Evolutionary conservation across 2,113 vertebrate genomes (phyloP).

Genomic region (Australoheros scitulus): DNA sequence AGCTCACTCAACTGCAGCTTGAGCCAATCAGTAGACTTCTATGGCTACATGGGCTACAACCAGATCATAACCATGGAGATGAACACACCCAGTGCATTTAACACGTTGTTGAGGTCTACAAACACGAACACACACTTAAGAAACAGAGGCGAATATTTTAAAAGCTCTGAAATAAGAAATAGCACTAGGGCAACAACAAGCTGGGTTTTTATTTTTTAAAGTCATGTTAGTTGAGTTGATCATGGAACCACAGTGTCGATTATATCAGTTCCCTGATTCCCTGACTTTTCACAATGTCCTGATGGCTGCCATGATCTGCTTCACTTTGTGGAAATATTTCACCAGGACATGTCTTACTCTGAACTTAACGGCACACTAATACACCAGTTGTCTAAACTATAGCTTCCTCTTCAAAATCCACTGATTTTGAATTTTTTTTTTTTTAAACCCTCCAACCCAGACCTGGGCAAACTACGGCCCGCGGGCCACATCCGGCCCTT

Average conservation of each 20-base stretch:
- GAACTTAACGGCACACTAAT: not conserved
- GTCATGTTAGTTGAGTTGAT: not conserved
- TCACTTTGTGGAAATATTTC: not conserved
- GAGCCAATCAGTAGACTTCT: conserved; percentile 11
- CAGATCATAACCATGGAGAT: conserved; percentile 5
- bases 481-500: too few species aligned
- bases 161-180: not conserved
- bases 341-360: not conserved
- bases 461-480: too few species aligned
- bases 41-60: conserved; percentile 9
- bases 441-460: too few species aligned
- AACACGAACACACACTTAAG: not conserved
- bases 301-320: not conserved
- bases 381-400: not conserved
- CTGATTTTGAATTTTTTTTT: too few species aligned
- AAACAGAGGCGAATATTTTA: not conserved
- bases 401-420: too few species aligned
- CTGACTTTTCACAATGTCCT: not conserved
- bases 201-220: not conserved
- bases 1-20: conserved; percentile 33
- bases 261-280: too few species aligned
- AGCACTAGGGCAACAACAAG: not conserved
- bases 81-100: conserved; percentile 36
- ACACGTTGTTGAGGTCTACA: conserved; percentile 35
- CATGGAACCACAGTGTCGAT: too few species aligned